phyloP scores from a whole-genome alignment of 2,888 invertebrate genomes.

The Microplitis deprimator region DNA sequence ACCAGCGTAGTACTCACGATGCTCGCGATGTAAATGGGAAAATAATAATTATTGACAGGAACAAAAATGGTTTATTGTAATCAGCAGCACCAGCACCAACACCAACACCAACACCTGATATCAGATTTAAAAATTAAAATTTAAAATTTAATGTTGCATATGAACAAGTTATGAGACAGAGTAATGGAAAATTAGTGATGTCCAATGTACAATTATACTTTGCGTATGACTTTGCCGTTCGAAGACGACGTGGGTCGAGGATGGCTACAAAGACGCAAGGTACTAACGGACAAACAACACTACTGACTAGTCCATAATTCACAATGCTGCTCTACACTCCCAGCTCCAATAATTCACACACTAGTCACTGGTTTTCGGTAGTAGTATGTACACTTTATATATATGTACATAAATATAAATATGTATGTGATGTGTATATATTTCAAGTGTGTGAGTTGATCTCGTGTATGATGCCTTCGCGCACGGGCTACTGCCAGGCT shows the following conservation, averaged over 20 bases:
- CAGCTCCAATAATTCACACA: background rate
- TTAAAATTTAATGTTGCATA: no score
- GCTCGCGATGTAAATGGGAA: background rate
- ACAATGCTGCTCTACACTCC: background rate
- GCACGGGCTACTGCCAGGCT: slow-evolving; percentile 55
- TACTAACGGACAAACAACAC: slow-evolving; percentile 1
- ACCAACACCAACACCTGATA: background rate
- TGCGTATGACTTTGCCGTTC: background rate
- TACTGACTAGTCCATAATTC: background rate
- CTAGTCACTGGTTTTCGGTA: background rate
- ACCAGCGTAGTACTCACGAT: background rate
- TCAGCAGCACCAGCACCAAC: background rate
- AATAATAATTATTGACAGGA: background rate
- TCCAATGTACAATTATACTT: no score
- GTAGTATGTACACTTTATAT: background rate
- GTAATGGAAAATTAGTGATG: no score
- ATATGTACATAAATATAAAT: background rate
- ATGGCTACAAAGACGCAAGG: background rate
- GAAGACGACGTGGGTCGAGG: background rate
- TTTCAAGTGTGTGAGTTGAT: slow-evolving; percentile 12
- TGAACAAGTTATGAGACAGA: no score
- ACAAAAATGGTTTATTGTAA: background rate
- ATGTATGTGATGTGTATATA: background rate
- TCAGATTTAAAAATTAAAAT: background rate
- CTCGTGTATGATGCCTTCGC: slow-evolving; percentile 54